Evolutionary conservation across 2,888 invertebrate species (phyloP).

Genomic region (Clusia tigrina): DNA sequence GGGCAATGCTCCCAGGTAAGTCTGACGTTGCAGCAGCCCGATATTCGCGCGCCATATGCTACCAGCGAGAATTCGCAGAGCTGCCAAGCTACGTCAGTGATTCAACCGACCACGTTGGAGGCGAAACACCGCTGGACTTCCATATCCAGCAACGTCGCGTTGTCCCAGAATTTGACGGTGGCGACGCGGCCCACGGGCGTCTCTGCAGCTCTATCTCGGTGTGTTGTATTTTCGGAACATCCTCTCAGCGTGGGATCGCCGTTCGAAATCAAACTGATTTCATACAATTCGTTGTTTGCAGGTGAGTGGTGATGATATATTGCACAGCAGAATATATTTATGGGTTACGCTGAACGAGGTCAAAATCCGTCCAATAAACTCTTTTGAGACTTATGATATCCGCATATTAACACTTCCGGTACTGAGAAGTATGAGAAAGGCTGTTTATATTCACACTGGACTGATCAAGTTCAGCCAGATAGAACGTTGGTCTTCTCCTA

Average conservation of each 20-base stretch:
- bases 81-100: slow-evolving; percentile 68
- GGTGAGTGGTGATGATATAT: slow-evolving; percentile 53
- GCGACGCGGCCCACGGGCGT: slow-evolving; percentile 59
- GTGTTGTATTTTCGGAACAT: slow-evolving; percentile 63
- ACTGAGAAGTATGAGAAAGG: too few relatives aligned
- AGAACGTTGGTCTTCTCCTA: too few relatives aligned
- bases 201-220: slow-evolving; percentile 59
- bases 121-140: slow-evolving; percentile 64
- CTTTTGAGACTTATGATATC: too few relatives aligned
- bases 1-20: slow-evolving; percentile 93
- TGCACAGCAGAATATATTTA: too few relatives aligned
- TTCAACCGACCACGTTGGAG: slow-evolving; percentile 66
- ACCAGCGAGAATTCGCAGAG: slow-evolving; percentile 68
- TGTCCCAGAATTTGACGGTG: slow-evolving; percentile 63
- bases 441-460: too few relatives aligned
- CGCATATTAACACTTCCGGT: too few relatives aligned
- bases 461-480: too few relatives aligned
- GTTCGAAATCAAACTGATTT: slow-evolving; percentile 62
- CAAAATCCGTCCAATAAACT: too few relatives aligned
- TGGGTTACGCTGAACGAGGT: too few relatives aligned
- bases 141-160: slow-evolving; percentile 60
- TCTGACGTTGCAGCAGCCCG: slow-evolving; percentile 55
- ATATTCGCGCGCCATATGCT: slow-evolving; percentile 62
- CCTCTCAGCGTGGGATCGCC: slow-evolving; percentile 61
- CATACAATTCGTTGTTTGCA: slow-evolving; percentile 62